These are phyloP conservation scores for Dasysyrphus tricinctus DNA, from an alignment of 2,888 invertebrate genomes.

Conservation along the genomic window DNA sequence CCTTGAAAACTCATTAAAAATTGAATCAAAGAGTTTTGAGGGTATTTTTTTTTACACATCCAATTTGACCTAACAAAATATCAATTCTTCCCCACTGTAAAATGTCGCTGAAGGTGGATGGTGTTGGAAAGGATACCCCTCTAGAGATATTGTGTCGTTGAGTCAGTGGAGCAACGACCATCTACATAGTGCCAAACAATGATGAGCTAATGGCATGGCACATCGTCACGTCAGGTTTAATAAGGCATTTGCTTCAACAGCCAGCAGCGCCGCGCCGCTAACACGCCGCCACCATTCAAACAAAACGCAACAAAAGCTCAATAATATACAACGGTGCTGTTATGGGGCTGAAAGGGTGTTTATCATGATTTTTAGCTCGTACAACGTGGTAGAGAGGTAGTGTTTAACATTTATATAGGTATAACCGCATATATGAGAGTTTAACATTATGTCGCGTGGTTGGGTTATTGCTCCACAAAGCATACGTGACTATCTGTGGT, in stretches of 20 bases:
- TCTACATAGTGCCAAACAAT: conserved; percentile 50
- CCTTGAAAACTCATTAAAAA: no score
- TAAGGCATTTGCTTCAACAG: conserved; percentile 6
- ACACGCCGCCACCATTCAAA: neutral
- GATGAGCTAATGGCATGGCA: conserved; percentile 61
- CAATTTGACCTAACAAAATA: neutral
- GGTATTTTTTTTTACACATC: no score
- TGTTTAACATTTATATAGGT: conserved; percentile 18
- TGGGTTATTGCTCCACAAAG: conserved; percentile 51
- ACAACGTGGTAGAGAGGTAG: neutral
- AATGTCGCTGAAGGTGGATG: neutral
- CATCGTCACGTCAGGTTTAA: conserved; percentile 58
- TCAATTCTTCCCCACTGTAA: conserved; percentile 14
- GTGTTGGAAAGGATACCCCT: conserved; percentile 9
- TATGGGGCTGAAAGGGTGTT: conserved; percentile 18
- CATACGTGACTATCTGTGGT: conserved; percentile 54
- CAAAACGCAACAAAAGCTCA: conserved; percentile 33
- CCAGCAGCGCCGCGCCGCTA: neutral
- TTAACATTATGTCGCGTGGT: conserved; percentile 29
- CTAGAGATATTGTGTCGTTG: neutral
- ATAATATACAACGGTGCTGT: conserved; percentile 9
- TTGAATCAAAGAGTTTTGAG: no score
- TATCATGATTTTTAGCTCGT: conserved; percentile 35
- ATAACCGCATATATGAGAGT: conserved; percentile 36
- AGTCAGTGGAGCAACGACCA: conserved; percentile 62